These are phyloP conservation scores for Mongoloraphidia duomilia DNA, from an alignment of 2,888 invertebrate genomes.

Conservation along the genomic window DNA sequence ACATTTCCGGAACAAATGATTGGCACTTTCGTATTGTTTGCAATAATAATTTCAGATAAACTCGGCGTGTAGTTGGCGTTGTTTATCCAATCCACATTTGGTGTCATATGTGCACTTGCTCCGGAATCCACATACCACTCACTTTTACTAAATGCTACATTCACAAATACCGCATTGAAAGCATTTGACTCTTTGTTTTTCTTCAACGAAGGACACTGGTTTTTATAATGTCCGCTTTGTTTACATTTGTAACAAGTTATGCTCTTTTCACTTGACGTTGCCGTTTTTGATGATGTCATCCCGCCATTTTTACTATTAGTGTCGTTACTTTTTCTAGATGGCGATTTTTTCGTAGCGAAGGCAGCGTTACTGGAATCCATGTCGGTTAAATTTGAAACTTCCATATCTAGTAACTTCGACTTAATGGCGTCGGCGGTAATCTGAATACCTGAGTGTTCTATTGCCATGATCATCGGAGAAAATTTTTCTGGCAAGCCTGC, in stretches of 20 bases:
- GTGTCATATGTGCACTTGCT: too few species aligned
- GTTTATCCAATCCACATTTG: neutral
- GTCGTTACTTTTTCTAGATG: neutral
- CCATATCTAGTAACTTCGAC: constrained; percentile 18
- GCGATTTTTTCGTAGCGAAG: neutral
- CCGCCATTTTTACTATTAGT: neutral
- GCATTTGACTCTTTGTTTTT: neutral
- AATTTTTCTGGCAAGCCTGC: constrained; percentile 16
- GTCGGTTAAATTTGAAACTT: neutral
- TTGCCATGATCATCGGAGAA: constrained; percentile 17
- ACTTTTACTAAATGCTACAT: neutral
- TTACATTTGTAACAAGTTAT: constrained; percentile 4
- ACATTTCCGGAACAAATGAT: constrained; percentile 14
- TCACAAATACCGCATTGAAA: constrained; percentile 1
- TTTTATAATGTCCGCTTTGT: constrained; percentile 4
- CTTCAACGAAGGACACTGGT: too few species aligned
- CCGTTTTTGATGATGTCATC: neutral
- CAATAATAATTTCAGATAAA: constrained; percentile 15
- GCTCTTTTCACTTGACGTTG: neutral
- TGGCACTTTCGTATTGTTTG: constrained; percentile 12
- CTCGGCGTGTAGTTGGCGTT: too few species aligned
- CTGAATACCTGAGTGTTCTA: constrained; percentile 18
- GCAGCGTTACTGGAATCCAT: neutral
- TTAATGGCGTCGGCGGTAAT: constrained; percentile 19
- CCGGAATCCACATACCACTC: constrained; percentile 4